Evolutionary conservation across 2,888 invertebrate species (phyloP), one percentile per base, ranked within the genome.

Genomic region (Callimorpha dominula): DNA sequence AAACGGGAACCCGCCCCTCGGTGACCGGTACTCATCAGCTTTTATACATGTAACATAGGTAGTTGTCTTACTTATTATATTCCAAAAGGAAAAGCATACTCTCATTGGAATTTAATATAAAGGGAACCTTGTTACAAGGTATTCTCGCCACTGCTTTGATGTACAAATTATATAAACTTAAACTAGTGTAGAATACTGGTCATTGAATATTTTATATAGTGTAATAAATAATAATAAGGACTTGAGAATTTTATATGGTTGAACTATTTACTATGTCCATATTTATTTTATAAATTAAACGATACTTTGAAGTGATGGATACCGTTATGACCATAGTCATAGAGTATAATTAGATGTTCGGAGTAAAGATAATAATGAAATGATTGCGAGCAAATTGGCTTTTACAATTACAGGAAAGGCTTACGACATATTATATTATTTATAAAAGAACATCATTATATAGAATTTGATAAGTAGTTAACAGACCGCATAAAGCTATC

Each of bases 401-500:
- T 20, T n/a, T 65, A 50, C 14, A 7, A 3, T 66, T 57, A 70
- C 46, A 70, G 20, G 65, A 62, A 64, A 76, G 67, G 72, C 68
- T 63, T 74, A 65, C 73, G 65, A 77, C 69, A 71, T 71, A 64
- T 74, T 74, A 76, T 73, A 72, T 70, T 68, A 70, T 69, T 70
- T 52, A 69, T 70, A 49, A 76, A 76, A 68, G 63, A 73, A 65
- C 71, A 71, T 76, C 62, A 79, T 75, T 76, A 75, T 76, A 78
- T 79, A 84, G 74, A 78, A 74, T 77, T 80, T 81, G 72, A 74
- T 76, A 83, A 81, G 80, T 81, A 83, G 82, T 84, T 85, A 84
- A 84, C 85, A 83, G 83, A 84, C 84, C 83, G 82, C 84, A 64
- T 82, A 75, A 77, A 84, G 79, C 79, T 80, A 79, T 76, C 63